Conservation (phyloP, 2,888 invertebrate species). For the Icerya purchasi region DNA sequence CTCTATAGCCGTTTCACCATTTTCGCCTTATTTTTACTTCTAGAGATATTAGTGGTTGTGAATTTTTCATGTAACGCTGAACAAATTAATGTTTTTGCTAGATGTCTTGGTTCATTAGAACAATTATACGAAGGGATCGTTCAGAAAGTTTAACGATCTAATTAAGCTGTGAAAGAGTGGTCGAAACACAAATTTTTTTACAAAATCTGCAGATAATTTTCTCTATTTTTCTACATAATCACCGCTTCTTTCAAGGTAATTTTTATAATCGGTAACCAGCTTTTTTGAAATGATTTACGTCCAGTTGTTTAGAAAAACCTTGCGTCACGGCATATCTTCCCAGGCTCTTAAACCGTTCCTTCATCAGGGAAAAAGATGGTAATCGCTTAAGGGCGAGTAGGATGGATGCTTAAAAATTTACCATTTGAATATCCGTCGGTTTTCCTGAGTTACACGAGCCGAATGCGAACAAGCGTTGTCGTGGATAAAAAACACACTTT, state of each 20-base stretch:
- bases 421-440: constrained; percentile 8
- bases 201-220: not conserved
- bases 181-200: not conserved
- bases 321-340: no score
- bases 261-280: constrained; percentile 1
- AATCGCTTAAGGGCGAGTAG: constrained; percentile 14
- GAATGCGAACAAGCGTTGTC: constrained; percentile 9
- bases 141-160: not conserved
- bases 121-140: constrained; percentile 1
- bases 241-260: constrained; percentile 1
- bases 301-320: constrained; percentile 1
- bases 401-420: constrained; percentile 6
- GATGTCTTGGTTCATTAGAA: no score
- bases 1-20: no score
- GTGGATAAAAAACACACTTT: constrained; percentile 9
- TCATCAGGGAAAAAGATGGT: constrained; percentile 13
- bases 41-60: no score
- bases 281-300: not conserved
- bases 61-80: no score
- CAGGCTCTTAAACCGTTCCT: constrained; percentile 5
- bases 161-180: not conserved
- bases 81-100: no score
- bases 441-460: constrained; percentile 14
- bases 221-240: constrained; percentile 8
- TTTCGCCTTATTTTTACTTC: no score